phyloP scores from a whole-genome alignment of 2,888 invertebrate genomes.

The Clistopyga incitator region DNA sequence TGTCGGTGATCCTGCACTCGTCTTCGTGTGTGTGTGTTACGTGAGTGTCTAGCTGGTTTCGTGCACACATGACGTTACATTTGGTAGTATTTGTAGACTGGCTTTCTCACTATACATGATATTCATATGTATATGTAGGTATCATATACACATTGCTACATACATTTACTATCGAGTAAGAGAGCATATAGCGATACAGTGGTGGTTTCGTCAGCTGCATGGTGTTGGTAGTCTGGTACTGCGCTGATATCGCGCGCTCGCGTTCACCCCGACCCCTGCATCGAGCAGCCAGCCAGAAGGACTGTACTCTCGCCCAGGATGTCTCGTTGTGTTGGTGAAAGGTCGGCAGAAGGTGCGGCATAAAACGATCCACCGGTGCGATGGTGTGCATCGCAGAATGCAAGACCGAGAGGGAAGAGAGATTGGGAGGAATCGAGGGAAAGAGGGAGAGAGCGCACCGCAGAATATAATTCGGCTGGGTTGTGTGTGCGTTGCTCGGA shows the following conservation, averaged over 20 bases:
- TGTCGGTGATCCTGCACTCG: constrained; percentile 61
- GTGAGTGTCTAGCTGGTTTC: constrained; percentile 22
- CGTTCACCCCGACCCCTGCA: constrained; percentile 56
- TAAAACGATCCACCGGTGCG: constrained; percentile 69
- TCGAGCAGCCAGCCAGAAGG: constrained; percentile 33
- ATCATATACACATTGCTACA: constrained; percentile 16
- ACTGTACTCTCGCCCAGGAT: constrained; percentile 52
- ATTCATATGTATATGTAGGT: constrained; percentile 9
- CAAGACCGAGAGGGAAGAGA: constrained; percentile 8
- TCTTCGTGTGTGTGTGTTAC: constrained; percentile 25
- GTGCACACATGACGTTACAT: constrained; percentile 19
- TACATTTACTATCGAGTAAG: neutral
- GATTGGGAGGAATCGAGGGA: neutral
- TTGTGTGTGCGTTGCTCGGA: constrained; percentile 56
- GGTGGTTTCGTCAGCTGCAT: constrained; percentile 55
- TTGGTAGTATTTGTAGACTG: constrained; percentile 22
- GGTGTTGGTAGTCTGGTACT: constrained; percentile 66
- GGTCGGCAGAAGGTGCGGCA: constrained; percentile 67
- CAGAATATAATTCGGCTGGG: constrained; percentile 52
- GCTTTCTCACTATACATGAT: constrained; percentile 25
- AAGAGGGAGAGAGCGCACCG: constrained; percentile 42
- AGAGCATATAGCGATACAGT: constrained; percentile 30
- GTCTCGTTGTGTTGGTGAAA: constrained; percentile 74
- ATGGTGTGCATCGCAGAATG: constrained; percentile 71
- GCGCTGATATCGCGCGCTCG: constrained; percentile 62